Evolutionary conservation across 1,140 invertebrate species (phyloP).

Genomic region (Leguminivora glycinivorella): DNA sequence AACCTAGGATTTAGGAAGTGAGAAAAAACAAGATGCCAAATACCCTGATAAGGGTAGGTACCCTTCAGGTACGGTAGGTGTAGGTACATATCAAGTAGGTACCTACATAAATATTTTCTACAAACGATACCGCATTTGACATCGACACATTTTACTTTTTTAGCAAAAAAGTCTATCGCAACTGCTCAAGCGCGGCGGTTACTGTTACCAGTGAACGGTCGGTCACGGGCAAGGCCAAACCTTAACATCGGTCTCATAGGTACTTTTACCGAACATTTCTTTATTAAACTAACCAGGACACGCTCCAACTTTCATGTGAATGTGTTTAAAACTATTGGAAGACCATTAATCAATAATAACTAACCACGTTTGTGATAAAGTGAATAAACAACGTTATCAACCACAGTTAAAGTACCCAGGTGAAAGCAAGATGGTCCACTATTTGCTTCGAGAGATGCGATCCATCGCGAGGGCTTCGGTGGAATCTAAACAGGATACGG

Average conservation of each 20-base stretch:
- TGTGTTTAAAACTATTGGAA: background rate
- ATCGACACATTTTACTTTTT: conserved; percentile 1
- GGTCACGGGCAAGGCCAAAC: conserved; percentile 74
- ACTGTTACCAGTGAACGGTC: conserved; percentile 62
- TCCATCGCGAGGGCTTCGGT: conserved; percentile 59
- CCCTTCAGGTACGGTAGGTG: no score
- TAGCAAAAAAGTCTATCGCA: conserved; percentile 33
- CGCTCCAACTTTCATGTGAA: background rate
- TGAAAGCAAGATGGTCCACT: conserved; percentile 68
- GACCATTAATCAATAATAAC: background rate
- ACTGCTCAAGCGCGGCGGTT: conserved; percentile 57
- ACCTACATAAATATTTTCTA: no score
- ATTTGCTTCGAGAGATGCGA: conserved; percentile 60
- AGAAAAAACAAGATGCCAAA: no score
- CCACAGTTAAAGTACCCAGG: conserved; percentile 40
- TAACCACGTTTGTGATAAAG: background rate
- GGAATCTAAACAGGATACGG: conserved; percentile 62
- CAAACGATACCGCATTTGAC: background rate
- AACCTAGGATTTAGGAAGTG: no score
- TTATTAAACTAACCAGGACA: conserved; percentile 1
- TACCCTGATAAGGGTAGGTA: no score
- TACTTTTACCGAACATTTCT: conserved; percentile 31
- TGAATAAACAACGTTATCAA: background rate
- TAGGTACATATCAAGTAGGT: no score
- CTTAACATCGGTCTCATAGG: conserved; percentile 42